Evolutionary conservation across 1,140 invertebrate genomes (phyloP).

Genomic region (Orius insidiosus): DNA sequence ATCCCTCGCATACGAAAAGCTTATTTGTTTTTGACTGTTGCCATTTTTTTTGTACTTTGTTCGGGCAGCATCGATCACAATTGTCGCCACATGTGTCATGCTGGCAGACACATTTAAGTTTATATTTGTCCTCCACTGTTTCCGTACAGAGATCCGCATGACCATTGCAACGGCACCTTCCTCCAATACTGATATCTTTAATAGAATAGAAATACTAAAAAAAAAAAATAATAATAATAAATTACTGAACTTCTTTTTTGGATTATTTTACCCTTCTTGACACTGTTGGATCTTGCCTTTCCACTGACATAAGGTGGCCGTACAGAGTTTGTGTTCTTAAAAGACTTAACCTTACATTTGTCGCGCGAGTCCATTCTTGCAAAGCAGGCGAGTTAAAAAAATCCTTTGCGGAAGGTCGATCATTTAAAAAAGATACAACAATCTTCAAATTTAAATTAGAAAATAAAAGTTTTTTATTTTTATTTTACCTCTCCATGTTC

Average conservation of each 20-base stretch:
- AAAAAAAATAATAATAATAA: slow-evolving; percentile 41
- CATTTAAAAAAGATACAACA: slow-evolving; percentile 83
- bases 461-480: slow-evolving; percentile 29
- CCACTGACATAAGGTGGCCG: slow-evolving; percentile 92
- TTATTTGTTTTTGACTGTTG: slow-evolving; percentile 54
- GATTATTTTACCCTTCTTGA: slow-evolving; percentile 61
- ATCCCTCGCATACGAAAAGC: slow-evolving; percentile 77
- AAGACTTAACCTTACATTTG: slow-evolving; percentile 82
- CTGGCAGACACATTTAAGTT: slow-evolving; percentile 79
- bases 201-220: slow-evolving; percentile 96
- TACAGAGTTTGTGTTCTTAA: slow-evolving; percentile 85
- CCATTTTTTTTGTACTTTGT: slow-evolving; percentile 91
- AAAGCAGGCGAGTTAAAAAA: slow-evolving; percentile 85
- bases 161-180: slow-evolving; percentile 96
- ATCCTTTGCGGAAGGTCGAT: slow-evolving; percentile 78
- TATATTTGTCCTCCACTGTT: slow-evolving; percentile 57
- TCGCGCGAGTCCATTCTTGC: slow-evolving; percentile 95
- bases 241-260: slow-evolving; percentile 45
- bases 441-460: slow-evolving; percentile 55
- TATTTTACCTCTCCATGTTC: slow-evolving; percentile 77
- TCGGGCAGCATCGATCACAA: slow-evolving; percentile 81
- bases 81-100: slow-evolving; percentile 94
- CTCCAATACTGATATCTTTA: slow-evolving; percentile 96
- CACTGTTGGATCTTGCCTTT: slow-evolving; percentile 83
- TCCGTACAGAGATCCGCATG: slow-evolving; percentile 85